A percentile compares a stretch with the other conserved stretches of the same genome.
Evolutionary conservation across 1,140 invertebrate species (phyloP).

Genomic region (Mercenaria mercenaria): DNA sequence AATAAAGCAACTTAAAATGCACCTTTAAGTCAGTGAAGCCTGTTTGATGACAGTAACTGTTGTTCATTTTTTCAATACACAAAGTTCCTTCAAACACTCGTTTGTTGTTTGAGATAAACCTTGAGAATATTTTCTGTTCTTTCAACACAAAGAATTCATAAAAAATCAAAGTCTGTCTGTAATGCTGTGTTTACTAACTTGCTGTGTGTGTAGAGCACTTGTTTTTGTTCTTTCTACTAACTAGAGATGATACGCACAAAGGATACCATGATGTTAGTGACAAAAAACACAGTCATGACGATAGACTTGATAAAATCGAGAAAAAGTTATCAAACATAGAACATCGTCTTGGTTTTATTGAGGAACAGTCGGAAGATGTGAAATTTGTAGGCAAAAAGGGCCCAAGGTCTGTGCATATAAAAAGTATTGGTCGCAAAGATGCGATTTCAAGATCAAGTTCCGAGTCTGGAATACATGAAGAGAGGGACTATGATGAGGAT

Average conservation of each 20-base stretch:
- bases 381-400: background rate
- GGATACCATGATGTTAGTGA: background rate
- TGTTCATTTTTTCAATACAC: no score
- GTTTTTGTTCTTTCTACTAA: conserved; percentile 38
- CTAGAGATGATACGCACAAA: conserved; percentile 16
- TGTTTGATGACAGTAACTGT: no score
- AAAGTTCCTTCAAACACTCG: no score
- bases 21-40: no score
- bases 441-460: conserved; percentile 35
- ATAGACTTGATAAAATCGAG: conserved; percentile 42
- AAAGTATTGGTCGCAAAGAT: background rate
- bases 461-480: conserved; percentile 56
- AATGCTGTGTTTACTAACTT: background rate
- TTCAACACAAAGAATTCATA: no score
- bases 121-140: no score
- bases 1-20: no score
- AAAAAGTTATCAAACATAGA: conserved; percentile 55
- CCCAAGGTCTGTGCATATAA: background rate
- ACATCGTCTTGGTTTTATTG: conserved; percentile 50
- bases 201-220: background rate
- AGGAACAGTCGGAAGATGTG: conserved; percentile 38
- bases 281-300: background rate
- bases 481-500: background rate
- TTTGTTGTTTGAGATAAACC: no score
- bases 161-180: background rate